A percentile compares a stretch with the other conserved stretches of the same genome.
These are phyloP conservation scores for Acanthoscelides obtectus DNA, from an alignment of 2,888 invertebrate genomes.

Conservation along the genomic window DNA sequence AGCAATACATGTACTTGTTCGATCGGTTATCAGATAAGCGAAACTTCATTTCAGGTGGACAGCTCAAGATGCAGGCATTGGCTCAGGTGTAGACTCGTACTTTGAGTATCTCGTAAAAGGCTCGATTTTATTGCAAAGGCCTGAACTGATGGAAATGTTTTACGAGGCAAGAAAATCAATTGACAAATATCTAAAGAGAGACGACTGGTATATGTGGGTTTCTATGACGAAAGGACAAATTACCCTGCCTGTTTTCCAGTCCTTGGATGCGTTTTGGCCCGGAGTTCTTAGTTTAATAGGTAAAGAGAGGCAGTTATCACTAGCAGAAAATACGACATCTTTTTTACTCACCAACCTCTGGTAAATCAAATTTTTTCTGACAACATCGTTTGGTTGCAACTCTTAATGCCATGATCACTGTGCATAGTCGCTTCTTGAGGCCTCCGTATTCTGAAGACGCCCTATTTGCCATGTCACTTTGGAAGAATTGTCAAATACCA, in stretches of 20 bases:
- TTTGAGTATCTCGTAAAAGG: constrained; percentile 99
- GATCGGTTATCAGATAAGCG: too few species aligned
- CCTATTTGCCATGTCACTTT: too few species aligned
- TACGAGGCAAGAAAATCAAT: constrained; percentile 70
- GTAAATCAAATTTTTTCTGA: constrained; percentile 1
- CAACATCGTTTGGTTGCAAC: too few species aligned
- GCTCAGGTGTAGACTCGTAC: constrained; percentile 94
- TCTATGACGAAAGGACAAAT: constrained; percentile 97
- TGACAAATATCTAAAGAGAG: constrained; percentile 82
- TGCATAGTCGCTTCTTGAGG: too few species aligned
- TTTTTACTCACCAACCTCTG: too few species aligned
- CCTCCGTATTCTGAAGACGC: too few species aligned
- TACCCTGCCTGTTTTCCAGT: constrained; percentile 96
- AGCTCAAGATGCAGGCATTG: constrained; percentile 96
- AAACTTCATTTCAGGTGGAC: constrained; percentile 71
- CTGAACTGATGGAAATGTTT: constrained; percentile 90
- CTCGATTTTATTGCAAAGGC: constrained; percentile 77
- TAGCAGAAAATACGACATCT: too few species aligned
- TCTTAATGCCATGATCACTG: too few species aligned
- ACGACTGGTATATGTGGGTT: constrained; percentile 99
- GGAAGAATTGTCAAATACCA: too few species aligned
- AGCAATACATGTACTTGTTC: too few species aligned
- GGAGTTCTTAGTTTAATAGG: constrained; percentile 83
- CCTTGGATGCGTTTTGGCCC: constrained; percentile 98
- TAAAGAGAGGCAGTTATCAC: too few species aligned